Evolutionary conservation across 1,140 invertebrate species (phyloP), one percentile per base, ranked within the genome.

Genomic region (Rhopalosiphum padi): DNA sequence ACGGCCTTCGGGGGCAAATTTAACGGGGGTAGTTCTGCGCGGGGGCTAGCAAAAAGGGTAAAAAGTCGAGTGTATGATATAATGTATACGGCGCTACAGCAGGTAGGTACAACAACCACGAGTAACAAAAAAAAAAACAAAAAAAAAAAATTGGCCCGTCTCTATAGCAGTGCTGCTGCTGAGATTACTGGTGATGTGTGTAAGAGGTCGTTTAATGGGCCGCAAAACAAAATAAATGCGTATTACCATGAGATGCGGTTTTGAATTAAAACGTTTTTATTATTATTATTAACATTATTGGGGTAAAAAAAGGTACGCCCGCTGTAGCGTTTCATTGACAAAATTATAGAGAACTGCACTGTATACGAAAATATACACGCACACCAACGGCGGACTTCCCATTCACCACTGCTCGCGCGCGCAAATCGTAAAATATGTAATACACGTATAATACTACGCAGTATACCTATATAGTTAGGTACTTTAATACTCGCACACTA

Each of bases 221-320:
- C 8, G 51, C 1, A n/a, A 77, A 35, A 91, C 25, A 15, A 68
- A 92, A 92, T 30, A 53, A 86, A 86, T 30, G 11, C 37, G 37
- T 46, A 86, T 43, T 46, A n/a, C 43, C 43, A 86, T 0, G 60
- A 77, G 21, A 46, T 46, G 41, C 60, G 60, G 22, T 35, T 92
- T 48, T 92, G 91, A 92, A 92, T 85, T 92, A 92, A 92, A 92
- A 92, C 91, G 91, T 92, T 92, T 92, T 82, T 82, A 25, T 46
- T 35, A 37, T 90, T 89, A 37, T 88, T 35, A 25, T 90, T 90
- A 6, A 41, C 46, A 46, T 77, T 46, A 35, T 85, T 23, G 43
- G 91, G 91, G 68, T 92, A 83, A 92, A 85, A 92, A 83, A 92
- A 53, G 60, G 41, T 91, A 37, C 18, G 8, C 22, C 53, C 43